phyloP scores from a whole-genome alignment of 2,113 vertebrate species.

The Sialia sialis region DNA sequence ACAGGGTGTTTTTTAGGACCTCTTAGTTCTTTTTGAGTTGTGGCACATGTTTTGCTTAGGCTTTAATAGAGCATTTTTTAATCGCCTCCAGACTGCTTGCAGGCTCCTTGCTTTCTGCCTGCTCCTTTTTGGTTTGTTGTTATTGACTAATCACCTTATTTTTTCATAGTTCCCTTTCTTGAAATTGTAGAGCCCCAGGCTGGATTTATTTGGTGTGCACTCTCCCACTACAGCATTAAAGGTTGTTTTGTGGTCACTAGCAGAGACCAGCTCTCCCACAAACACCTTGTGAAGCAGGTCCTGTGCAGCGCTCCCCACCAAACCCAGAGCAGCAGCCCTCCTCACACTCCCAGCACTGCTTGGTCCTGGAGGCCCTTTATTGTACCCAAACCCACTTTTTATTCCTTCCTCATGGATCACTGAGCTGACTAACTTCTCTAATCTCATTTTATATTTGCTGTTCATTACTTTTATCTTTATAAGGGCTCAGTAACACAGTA shows the following conservation, averaged over 20 bases:
- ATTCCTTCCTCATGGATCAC: neutral
- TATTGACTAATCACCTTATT: constrained; percentile 54
- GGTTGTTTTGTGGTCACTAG: constrained; percentile 26
- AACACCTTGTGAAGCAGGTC: constrained; percentile 59
- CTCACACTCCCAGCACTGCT: neutral
- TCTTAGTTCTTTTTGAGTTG: neutral
- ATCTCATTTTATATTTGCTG: neutral
- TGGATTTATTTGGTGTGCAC: constrained; percentile 64
- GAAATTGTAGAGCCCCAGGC: constrained; percentile 19
- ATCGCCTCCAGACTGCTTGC: constrained; percentile 5
- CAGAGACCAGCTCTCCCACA: constrained; percentile 46
- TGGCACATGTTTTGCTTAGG: constrained; percentile 14
- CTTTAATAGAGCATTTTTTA: constrained; percentile 39
- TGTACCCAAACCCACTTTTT: neutral
- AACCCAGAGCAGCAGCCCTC: neutral
- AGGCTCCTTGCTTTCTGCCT: constrained; percentile 15
- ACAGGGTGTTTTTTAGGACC: constrained; percentile 26
- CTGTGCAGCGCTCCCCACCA: neutral
- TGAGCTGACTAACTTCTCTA: neutral
- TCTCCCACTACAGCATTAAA: constrained; percentile 54
- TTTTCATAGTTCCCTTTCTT: constrained; percentile 49
- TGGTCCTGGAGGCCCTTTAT: neutral
- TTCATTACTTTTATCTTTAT: neutral
- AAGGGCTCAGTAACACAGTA: neutral
- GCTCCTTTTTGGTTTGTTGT: constrained; percentile 16